Conservation (phyloP, 2,888 invertebrate species). For the Trachelus troglodyta region DNA sequence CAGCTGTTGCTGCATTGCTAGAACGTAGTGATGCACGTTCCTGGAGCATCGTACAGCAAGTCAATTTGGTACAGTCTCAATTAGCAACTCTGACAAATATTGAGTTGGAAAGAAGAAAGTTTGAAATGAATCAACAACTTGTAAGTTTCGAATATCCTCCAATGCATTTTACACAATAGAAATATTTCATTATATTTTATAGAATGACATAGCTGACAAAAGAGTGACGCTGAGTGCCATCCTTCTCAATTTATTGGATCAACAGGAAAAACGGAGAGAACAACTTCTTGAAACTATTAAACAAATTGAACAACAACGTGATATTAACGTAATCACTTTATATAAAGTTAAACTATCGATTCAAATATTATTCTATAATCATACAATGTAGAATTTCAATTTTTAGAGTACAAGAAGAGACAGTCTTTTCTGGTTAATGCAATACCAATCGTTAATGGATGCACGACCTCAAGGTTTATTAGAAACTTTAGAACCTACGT, state of each 20-base stretch:
- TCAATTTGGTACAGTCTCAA: constrained; percentile 78
- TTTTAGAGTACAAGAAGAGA: constrained; percentile 48
- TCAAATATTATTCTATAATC: not conserved
- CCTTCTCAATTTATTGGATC: constrained; percentile 76
- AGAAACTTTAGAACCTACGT: constrained; percentile 74
- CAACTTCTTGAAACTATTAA: constrained; percentile 77
- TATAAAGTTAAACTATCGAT: not conserved
- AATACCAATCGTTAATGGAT: constrained; percentile 86
- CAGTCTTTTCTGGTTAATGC: constrained; percentile 77
- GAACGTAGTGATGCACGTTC: constrained; percentile 80
- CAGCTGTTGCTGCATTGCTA: constrained; percentile 77
- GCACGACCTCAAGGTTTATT: constrained; percentile 77
- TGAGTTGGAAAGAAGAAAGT: constrained; percentile 78
- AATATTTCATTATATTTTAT: constrained; percentile 37
- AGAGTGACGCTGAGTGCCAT: constrained; percentile 75
- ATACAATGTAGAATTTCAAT: not conserved
- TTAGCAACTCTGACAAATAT: constrained; percentile 78
- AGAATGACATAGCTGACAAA: constrained; percentile 77
- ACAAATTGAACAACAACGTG: constrained; percentile 75
- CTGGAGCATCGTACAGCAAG: constrained; percentile 82
- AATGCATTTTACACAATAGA: not conserved
- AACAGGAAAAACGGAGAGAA: constrained; percentile 75
- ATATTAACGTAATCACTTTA: constrained; percentile 49
- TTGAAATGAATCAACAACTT: constrained; percentile 76
- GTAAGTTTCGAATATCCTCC: constrained; percentile 59